Evolutionary conservation across 2,888 invertebrate genomes (phyloP).

Genomic region (Drosophila cracens): DNA sequence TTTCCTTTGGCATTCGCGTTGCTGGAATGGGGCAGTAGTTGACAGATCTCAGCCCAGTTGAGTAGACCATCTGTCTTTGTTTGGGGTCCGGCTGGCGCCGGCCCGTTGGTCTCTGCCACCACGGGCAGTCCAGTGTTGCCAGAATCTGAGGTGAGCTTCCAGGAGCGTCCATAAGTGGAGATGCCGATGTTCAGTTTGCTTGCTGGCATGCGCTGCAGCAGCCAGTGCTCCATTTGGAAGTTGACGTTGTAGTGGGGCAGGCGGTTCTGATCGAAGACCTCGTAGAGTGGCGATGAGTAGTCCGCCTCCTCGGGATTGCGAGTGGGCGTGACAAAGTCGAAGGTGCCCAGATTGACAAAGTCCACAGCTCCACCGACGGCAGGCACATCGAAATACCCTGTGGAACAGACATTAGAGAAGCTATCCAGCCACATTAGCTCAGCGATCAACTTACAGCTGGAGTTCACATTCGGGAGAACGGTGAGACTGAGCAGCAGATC

Average conservation of each 20-base stretch:
- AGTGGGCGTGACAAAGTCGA: constrained; percentile 91
- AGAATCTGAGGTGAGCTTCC: constrained; percentile 91
- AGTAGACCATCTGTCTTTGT: constrained; percentile 90
- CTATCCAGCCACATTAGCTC: no score
- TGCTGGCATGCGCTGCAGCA: constrained; percentile 86
- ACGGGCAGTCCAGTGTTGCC: constrained; percentile 92
- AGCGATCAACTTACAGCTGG: constrained; percentile 87
- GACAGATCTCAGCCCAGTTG: constrained; percentile 92
- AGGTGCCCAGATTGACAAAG: constrained; percentile 91
- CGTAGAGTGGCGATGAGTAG: constrained; percentile 90
- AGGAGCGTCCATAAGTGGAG: constrained; percentile 90
- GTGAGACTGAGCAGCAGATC: constrained; percentile 89
- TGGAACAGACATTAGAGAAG: constrained; percentile 60
- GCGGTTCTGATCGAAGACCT: constrained; percentile 89
- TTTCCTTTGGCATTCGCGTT: constrained; percentile 87
- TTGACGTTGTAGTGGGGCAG: constrained; percentile 89
- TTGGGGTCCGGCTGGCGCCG: constrained; percentile 90
- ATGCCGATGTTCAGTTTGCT: constrained; percentile 90
- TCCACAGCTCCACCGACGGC: constrained; percentile 90
- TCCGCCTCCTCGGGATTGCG: constrained; percentile 93
- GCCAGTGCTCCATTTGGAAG: constrained; percentile 88
- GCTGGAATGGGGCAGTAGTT: constrained; percentile 89
- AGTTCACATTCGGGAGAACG: constrained; percentile 92
- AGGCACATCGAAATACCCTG: constrained; percentile 92
- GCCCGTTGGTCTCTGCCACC: constrained; percentile 87